Base-by-base conservation (phyloP, 92 coral and sea anemone genomes). In the Umimayanthus chanpuru region DNA sequence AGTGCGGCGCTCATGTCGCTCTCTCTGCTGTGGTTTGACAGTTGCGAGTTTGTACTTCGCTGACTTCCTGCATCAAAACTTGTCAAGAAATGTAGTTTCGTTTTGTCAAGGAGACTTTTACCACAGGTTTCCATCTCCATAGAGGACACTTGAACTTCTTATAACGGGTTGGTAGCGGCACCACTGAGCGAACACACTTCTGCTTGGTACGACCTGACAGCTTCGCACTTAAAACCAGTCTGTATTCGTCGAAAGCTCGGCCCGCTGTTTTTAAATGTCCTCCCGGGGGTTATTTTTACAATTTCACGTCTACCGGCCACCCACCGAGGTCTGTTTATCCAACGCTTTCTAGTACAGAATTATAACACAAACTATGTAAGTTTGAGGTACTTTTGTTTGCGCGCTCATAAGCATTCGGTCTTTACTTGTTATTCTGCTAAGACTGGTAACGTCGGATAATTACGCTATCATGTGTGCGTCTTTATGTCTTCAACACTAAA, bases 301-400 rank as follows among this genome's bases (percentile, higher is more conserved):
- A 50, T 83, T 83, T 81, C 74, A 81, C 87, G 76, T 71, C 77
- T 70, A 83, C 20, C 50, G 94, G 92, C 94, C 94, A 92, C 94
- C 94, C 94, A 89, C 94, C 30, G 85, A 81, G 94, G 88, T 20
- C 43, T 89, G 81, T 92, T 85, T 81, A 85, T 84, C 67, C 81
- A 79, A 88, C 88, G 80, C 84, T 85, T 88, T 72, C 87, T 50
- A 82, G 40, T 40, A 80, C 43, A 73, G 79, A 39, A 66, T 26
- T 74, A 43, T 20, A 29, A 40, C 26, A 14, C 77, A 83, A 71
- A 20, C 53, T 83, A 10, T 16, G 76, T 38, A 16, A 9, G 36
- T n/a, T 9, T 29, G 38, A 26, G 65, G 5, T 43, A 47, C 39
- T 16, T 71, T 83, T 65, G 38, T 30, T 83, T 47, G 43, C 78